Percentiles rank a stretch among this genome's conserved stretches.
Evolutionary conservation across 2,888 invertebrate genomes (phyloP).

Genomic region (Limenitis camilla): DNA sequence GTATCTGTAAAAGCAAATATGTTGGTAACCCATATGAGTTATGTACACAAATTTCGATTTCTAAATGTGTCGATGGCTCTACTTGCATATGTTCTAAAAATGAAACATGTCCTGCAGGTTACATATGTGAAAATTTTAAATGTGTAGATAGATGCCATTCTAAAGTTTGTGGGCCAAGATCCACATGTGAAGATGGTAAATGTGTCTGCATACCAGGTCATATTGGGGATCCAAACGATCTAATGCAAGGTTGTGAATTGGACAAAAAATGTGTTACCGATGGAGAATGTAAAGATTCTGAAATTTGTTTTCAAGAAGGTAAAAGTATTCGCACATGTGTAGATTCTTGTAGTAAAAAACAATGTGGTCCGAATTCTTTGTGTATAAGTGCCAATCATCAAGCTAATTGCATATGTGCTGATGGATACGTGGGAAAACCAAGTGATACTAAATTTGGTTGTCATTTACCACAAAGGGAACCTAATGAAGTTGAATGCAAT

Average conservation of each 20-base stretch:
- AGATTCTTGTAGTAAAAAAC: conserved; percentile 89
- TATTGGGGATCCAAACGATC: conserved; percentile 82
- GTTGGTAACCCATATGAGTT: conserved; percentile 91
- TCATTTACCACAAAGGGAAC: conserved; percentile 78
- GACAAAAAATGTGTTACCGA: conserved; percentile 87
- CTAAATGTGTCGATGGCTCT: conserved; percentile 80
- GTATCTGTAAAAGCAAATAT: conserved; percentile 88
- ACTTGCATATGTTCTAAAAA: conserved; percentile 82
- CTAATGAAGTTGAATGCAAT: conserved; percentile 77
- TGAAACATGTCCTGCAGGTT: conserved; percentile 84
- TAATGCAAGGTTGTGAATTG: conserved; percentile 80
- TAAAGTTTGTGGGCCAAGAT: conserved; percentile 86
- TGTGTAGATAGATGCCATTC: conserved; percentile 86
- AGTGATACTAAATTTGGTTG: conserved; percentile 86
- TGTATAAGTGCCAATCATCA: conserved; percentile 89
- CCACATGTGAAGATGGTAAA: conserved; percentile 84
- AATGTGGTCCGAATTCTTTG: conserved; percentile 92
- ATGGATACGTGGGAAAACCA: conserved; percentile 88
- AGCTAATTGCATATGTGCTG: conserved; percentile 89
- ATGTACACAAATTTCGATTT: conserved; percentile 81
- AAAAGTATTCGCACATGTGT: conserved; percentile 87
- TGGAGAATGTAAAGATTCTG: conserved; percentile 85
- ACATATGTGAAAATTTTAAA: conserved; percentile 80
- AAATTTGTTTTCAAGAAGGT: conserved; percentile 91
- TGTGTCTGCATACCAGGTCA: conserved; percentile 88